These are phyloP conservation scores for Protaetia brevitarsis DNA, from an alignment of 1,140 invertebrate species.

Conservation along the genomic window DNA sequence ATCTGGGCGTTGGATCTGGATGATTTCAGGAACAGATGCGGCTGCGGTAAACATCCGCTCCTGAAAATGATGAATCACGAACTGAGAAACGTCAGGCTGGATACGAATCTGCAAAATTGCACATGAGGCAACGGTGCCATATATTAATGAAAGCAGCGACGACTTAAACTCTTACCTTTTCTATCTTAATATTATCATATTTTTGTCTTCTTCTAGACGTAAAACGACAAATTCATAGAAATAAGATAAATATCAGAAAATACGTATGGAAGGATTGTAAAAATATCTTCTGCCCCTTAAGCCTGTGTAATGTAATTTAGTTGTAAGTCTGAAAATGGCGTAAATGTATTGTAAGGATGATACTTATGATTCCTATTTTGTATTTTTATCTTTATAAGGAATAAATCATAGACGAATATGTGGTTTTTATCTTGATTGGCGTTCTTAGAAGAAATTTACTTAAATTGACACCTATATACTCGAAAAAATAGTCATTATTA, in stretches of 20 bases:
- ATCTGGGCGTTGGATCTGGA: conserved; percentile 76
- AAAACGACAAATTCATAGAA: too few relatives aligned
- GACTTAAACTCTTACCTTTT: conserved; percentile 3
- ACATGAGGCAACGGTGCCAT: conserved; percentile 32
- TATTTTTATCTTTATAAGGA: too few relatives aligned
- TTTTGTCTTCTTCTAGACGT: conserved; percentile 19
- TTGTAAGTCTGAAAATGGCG: too few relatives aligned
- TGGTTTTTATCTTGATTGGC: too few relatives aligned
- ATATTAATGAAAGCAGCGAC: background rate
- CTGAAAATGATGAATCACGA: conserved; percentile 58
- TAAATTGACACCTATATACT: too few relatives aligned
- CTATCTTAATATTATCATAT: background rate
- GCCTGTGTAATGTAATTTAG: background rate
- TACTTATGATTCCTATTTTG: too few relatives aligned
- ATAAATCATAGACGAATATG: too few relatives aligned
- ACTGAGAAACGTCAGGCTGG: conserved; percentile 46
- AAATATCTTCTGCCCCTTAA: conserved; percentile 11
- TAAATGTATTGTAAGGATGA: too few relatives aligned
- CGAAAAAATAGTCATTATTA: too few relatives aligned
- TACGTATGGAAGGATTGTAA: conserved; percentile 23
- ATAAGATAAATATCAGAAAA: too few relatives aligned
- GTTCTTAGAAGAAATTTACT: too few relatives aligned
- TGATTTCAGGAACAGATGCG: conserved; percentile 67
- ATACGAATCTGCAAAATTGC: conserved; percentile 40
- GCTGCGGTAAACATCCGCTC: conserved; percentile 60